phyloP scores from a whole-genome alignment of 1,140 invertebrate genomes.

The Meloidogyne floridensis region DNA sequence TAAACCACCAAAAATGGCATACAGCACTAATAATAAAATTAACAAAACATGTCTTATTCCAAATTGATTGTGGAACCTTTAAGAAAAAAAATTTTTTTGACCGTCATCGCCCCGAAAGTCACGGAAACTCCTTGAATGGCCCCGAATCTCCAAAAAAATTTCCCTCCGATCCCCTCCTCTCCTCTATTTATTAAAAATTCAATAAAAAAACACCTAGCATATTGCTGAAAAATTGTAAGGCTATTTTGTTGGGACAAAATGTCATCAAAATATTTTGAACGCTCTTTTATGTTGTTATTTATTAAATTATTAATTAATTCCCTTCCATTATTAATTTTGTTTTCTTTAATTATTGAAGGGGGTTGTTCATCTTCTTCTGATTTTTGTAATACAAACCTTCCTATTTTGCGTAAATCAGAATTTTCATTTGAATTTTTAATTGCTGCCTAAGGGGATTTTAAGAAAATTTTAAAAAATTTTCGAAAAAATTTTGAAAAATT shows the following conservation, averaged over 20 bases:
- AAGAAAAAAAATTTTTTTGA: background rate
- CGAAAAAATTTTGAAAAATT: too few relatives aligned
- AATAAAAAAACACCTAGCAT: slow-evolving; percentile 27
- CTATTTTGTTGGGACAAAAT: slow-evolving; percentile 21
- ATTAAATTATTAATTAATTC: background rate
- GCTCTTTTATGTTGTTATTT: slow-evolving; percentile 3
- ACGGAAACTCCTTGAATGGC: too few relatives aligned
- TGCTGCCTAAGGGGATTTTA: background rate
- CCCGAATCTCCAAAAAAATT: too few relatives aligned
- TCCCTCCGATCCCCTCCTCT: too few relatives aligned
- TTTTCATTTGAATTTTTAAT: slow-evolving; percentile 17
- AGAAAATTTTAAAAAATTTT: too few relatives aligned
- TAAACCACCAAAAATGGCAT: slow-evolving; percentile 34
- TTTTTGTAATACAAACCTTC: background rate
- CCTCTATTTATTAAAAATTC: background rate
- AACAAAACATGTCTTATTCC: slow-evolving; percentile 46
- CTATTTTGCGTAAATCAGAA: background rate
- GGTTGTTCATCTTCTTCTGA: background rate
- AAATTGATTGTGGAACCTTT: slow-evolving; percentile 46
- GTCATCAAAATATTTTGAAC: background rate
- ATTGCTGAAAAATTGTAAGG: slow-evolving; percentile 37
- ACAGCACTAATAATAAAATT: slow-evolving; percentile 33
- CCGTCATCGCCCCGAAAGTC: too few relatives aligned
- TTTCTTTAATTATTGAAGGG: background rate
- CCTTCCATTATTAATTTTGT: background rate